Base-by-base conservation (phyloP, 2,113 vertebrate genomes). In the Dicrurus megarhynchus region DNA sequence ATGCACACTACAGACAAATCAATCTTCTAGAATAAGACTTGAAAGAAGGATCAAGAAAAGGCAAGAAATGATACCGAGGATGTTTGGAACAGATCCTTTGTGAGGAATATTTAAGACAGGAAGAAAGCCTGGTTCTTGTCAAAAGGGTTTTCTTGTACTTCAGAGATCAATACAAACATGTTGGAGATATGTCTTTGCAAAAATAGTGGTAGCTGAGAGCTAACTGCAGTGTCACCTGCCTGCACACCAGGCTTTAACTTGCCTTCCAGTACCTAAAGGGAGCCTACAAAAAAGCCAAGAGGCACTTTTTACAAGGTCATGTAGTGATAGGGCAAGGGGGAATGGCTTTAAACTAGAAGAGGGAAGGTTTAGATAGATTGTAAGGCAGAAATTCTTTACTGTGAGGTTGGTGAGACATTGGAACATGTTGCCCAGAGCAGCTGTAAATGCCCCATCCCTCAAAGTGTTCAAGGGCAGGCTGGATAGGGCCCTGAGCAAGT, bases 21-120 rank as follows among this genome's bases (percentile, higher is more conserved):
- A 79, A 94, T 97, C 94, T 94, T 91, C 59, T 87, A 76, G 78
- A 90, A 86, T 63, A 93, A 81, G 82, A n/a, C 39, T 87, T 10
- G 1, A 80, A 95, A 84, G 75, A 78, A 93, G 53, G 24, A 87
- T 87, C 74, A 73, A 69, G 68, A 78, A 85, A 92, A 96, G 52
- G 55, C 50, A 78, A 77, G 59, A 84, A 42, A 67, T 89, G 3
- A 75, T 71, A 61, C 24, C 26, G 32, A 57, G 26, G 75, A 44
- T 60, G 33, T 59, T 53, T 59, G 70, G 46, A 94, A 30, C 37
- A 84, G 71, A 84, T 18, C 30, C 53, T 89, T 87, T 86, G 57
- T 18, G 33, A 59, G 57, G 32, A 82, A 86, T 87, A 64, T 61
- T 90, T 89, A 70, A 90, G 82, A 59, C 4, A n/a, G 71, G 22